These are phyloP conservation scores for Peromyscus melanophrys DNA, from an alignment of 2,797 vertebrate genomes.

Conservation along the genomic window DNA sequence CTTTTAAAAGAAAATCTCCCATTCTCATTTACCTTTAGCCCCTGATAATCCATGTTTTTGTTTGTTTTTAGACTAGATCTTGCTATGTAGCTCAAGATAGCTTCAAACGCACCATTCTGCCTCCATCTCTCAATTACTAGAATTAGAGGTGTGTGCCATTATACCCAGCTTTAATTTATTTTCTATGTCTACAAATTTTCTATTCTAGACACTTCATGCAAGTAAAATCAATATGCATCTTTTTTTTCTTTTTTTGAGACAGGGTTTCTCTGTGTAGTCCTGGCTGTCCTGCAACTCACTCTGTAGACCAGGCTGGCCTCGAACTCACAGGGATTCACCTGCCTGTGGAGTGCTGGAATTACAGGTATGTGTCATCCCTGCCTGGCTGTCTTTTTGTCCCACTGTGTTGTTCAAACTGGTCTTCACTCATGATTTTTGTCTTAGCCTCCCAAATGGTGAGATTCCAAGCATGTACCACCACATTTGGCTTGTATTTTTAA, in stretches of 20 bases:
- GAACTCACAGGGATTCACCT: not conserved
- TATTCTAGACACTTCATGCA: slow-evolving; percentile 25
- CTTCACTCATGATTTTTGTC: not conserved
- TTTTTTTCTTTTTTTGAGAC: not conserved
- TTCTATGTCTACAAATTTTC: not conserved
- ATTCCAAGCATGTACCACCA: not conserved
- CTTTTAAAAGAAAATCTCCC: not conserved
- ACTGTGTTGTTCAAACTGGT: not conserved
- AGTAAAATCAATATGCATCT: slow-evolving; percentile 6
- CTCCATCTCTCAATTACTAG: not conserved
- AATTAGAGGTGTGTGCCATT: not conserved
- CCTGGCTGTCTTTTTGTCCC: not conserved
- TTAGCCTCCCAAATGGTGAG: not conserved
- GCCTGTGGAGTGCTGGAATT: not conserved
- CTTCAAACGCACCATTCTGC: not conserved
- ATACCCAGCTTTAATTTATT: slow-evolving; percentile 16
- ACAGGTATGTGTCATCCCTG: not conserved
- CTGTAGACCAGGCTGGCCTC: not conserved
- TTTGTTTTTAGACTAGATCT: not conserved
- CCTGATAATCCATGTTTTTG: not conserved
- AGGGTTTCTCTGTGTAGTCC: not conserved
- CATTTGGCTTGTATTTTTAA: not conserved
- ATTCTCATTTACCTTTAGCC: not conserved
- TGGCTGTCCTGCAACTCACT: not conserved
- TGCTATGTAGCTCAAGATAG: not conserved